These are phyloP conservation scores for Geotrypetes seraphini DNA, from an alignment of 2,797 vertebrate genomes.

Conservation along the genomic window DNA sequence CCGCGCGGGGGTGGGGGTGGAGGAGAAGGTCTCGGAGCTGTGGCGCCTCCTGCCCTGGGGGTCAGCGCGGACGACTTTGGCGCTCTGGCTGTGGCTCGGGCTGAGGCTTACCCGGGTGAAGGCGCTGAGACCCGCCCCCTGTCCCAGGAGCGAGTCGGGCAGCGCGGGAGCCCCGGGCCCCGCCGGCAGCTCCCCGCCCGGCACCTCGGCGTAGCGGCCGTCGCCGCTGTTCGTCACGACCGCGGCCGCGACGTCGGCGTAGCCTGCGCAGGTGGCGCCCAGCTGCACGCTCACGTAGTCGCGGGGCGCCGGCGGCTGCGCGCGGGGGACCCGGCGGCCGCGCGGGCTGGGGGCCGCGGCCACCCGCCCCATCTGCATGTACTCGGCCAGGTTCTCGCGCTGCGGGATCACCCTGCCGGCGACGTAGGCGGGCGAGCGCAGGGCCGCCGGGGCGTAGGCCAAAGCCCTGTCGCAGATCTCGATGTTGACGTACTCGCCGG, in stretches of 20 bases:
- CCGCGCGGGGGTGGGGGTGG: slow-evolving; percentile 43
- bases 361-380: slow-evolving; percentile 71
- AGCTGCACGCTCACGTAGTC: slow-evolving; percentile 68
- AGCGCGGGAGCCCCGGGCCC: slow-evolving; percentile 22
- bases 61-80: slow-evolving; percentile 72
- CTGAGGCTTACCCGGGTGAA: slow-evolving; percentile 64
- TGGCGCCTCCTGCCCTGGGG: slow-evolving; percentile 68
- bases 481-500: slow-evolving; percentile 75
- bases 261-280: slow-evolving; percentile 39
- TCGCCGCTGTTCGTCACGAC: slow-evolving; percentile 23
- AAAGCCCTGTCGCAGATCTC: slow-evolving; percentile 62
- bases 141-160: slow-evolving; percentile 43
- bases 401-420: slow-evolving; percentile 25
- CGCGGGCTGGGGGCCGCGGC: slow-evolving; percentile 20
- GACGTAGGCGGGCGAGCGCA: slow-evolving; percentile 25
- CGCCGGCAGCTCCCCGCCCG: slow-evolving; percentile 32
- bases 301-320: slow-evolving; percentile 26
- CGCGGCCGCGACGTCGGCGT: slow-evolving; percentile 41
- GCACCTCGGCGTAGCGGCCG: slow-evolving; percentile 46
- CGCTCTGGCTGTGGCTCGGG: slow-evolving; percentile 58
- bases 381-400: slow-evolving; percentile 45
- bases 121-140: slow-evolving; percentile 48
- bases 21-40: slow-evolving; percentile 74
- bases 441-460: slow-evolving; percentile 25
- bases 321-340: slow-evolving; percentile 21